A percentile compares a stretch with the other conserved stretches of the same genome.
These are phyloP conservation scores for Drosophila ohnishii DNA, from an alignment of 1,140 invertebrate genomes.

Conservation along the genomic window DNA sequence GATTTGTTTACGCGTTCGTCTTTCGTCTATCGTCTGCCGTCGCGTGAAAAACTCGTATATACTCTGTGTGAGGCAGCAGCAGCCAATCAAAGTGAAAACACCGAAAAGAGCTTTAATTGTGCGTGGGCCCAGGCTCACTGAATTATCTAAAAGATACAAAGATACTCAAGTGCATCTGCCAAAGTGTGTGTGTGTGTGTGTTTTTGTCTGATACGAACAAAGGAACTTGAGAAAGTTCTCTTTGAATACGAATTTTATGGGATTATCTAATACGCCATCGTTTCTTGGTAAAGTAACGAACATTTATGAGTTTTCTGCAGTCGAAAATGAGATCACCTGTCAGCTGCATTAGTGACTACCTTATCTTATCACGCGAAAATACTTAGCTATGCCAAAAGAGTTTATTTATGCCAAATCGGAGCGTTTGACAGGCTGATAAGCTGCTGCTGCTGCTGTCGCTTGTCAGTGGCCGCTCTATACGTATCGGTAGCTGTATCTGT, in stretches of 20 bases:
- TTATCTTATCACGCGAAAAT: conserved; percentile 44
- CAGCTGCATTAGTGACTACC: conserved; percentile 20
- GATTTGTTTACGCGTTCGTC: conserved; percentile 50
- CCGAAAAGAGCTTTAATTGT: conserved; percentile 47
- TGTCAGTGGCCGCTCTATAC: conserved; percentile 1
- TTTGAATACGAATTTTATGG: conserved; percentile 27
- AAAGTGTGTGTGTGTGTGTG: conserved; percentile 14
- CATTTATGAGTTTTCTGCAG: conserved; percentile 62
- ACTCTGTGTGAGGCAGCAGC: conserved; percentile 29
- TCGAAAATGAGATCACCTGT: conserved; percentile 58
- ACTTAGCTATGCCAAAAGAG: conserved; percentile 23
- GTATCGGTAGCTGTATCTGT: conserved; percentile 11
- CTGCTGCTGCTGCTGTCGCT: not conserved
- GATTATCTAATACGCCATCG: conserved; percentile 53
- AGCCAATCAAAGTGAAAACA: conserved; percentile 38
- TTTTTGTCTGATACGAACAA: conserved; percentile 43
- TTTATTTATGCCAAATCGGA: conserved; percentile 39
- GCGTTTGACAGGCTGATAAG: conserved; percentile 35
- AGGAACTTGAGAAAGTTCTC: conserved; percentile 33
- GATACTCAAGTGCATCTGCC: conserved; percentile 51
- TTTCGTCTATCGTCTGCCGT: conserved; percentile 13
- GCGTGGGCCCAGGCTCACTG: conserved; percentile 46
- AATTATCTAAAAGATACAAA: conserved; percentile 43
- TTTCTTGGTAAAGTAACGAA: conserved; percentile 30
- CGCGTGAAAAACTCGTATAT: conserved; percentile 25